These are phyloP conservation scores for Celastrina argiolus DNA, from an alignment of 2,888 invertebrate genomes.

Conservation along the genomic window DNA sequence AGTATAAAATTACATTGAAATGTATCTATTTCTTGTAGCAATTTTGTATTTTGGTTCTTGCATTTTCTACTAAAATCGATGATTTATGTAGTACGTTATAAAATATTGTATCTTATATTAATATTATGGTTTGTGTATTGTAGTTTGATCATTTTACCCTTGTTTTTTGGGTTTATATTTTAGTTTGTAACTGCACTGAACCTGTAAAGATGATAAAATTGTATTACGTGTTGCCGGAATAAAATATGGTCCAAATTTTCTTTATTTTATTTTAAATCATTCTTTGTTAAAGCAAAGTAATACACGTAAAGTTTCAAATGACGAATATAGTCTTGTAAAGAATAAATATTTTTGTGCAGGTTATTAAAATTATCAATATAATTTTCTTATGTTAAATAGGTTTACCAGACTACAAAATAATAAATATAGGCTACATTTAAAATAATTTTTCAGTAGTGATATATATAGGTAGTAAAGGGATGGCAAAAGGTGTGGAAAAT, in stretches of 20 bases:
- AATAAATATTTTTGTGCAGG: too few species aligned
- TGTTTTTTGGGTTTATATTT: background rate
- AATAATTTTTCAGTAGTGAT: too few species aligned
- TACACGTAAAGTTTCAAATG: too few species aligned
- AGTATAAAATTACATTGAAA: background rate
- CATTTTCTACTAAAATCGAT: slow-evolving; percentile 3
- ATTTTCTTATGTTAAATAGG: too few species aligned
- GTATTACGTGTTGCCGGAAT: slow-evolving; percentile 14
- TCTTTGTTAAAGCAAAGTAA: too few species aligned
- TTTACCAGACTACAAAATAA: too few species aligned
- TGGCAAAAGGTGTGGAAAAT: too few species aligned
- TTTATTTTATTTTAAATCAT: background rate
- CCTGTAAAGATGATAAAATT: slow-evolving; percentile 6
- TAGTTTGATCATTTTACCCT: slow-evolving; percentile 7
- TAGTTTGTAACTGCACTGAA: slow-evolving; percentile 6
- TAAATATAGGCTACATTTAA: too few species aligned
- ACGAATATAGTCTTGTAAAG: too few species aligned
- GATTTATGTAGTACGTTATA: background rate
- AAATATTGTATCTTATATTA: background rate
- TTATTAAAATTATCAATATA: too few species aligned
- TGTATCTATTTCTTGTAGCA: background rate
- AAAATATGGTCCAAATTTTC: slow-evolving; percentile 11
- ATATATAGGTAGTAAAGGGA: too few species aligned
- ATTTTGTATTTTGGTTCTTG: background rate
- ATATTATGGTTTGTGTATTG: background rate